Conservation (phyloP, 2,888 invertebrate species). For the Conistra vaccinii region DNA sequence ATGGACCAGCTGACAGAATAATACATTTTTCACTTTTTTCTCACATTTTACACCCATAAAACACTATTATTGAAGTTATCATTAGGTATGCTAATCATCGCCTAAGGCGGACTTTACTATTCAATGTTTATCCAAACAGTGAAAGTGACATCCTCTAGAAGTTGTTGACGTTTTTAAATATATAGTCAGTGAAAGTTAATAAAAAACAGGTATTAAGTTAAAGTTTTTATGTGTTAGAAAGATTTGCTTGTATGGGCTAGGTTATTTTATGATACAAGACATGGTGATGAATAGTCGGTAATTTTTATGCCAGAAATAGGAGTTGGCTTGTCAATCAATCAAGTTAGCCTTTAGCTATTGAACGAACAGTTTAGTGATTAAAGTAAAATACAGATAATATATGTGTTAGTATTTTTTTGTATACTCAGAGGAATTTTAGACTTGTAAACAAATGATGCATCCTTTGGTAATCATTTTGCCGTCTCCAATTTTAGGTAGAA, state of each 20-base stretch:
- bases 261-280: background rate
- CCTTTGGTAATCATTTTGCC: background rate
- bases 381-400: background rate
- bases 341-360: background rate
- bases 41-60: slow-evolving; percentile 6
- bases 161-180: slow-evolving; percentile 37
- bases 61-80: slow-evolving; percentile 30
- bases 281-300: slow-evolving; percentile 5
- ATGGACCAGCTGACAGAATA: background rate
- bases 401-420: background rate
- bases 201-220: slow-evolving; percentile 40
- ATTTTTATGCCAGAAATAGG: background rate
- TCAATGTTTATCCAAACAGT: slow-evolving; percentile 48
- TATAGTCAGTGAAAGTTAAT: slow-evolving; percentile 52
- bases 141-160: slow-evolving; percentile 57
- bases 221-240: slow-evolving; percentile 5
- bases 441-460: background rate
- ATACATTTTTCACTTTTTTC: background rate
- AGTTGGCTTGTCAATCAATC: background rate
- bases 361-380: background rate
- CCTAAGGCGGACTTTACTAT: slow-evolving; percentile 21
- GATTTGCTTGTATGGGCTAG: slow-evolving; percentile 9
- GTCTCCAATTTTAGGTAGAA: background rate
- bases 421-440: background rate
- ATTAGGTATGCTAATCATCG: slow-evolving; percentile 52